phyloP scores from a whole-genome alignment of 2,888 invertebrate species.

The Pachymerium ferrugineum region DNA sequence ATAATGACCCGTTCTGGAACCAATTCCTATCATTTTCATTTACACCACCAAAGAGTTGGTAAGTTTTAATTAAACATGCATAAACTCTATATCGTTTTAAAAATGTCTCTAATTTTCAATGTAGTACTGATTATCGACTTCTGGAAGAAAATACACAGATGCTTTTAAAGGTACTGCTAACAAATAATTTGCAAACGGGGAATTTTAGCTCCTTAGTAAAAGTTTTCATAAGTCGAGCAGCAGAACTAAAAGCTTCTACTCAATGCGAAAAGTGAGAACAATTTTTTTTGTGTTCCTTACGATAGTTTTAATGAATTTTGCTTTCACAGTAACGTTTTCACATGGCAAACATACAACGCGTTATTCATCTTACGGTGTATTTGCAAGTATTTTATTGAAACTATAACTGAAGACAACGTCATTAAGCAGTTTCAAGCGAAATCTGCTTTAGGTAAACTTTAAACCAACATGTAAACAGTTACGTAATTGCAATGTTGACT shows the following conservation, averaged over 20 bases:
- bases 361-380: conserved; percentile 75
- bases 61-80: conserved; percentile 40
- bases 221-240: conserved; percentile 73
- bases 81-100: neutral
- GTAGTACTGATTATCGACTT: conserved; percentile 70
- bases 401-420: conserved; percentile 80
- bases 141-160: conserved; percentile 74
- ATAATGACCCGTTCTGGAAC: conserved; percentile 91
- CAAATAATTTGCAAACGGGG: conserved; percentile 79
- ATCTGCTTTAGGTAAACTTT: conserved; percentile 44
- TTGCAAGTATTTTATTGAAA: conserved; percentile 83
- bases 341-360: conserved; percentile 93
- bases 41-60: conserved; percentile 70
- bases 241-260: conserved; percentile 75
- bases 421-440: conserved; percentile 70
- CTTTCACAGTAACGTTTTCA: conserved; percentile 60
- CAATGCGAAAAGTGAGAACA: conserved; percentile 77
- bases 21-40: conserved; percentile 86
- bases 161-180: conserved; percentile 67
- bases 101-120: neutral
- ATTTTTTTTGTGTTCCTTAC: neutral
- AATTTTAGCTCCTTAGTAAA: conserved; percentile 83
- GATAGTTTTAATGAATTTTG: conserved; percentile 23
- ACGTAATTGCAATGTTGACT: neutral
- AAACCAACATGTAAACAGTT: too few relatives aligned